Percentiles rank a stretch among this genome's conserved stretches.
phyloP scores from a whole-genome alignment of 2,113 vertebrate genomes.

The Anthoscopus minutus region DNA sequence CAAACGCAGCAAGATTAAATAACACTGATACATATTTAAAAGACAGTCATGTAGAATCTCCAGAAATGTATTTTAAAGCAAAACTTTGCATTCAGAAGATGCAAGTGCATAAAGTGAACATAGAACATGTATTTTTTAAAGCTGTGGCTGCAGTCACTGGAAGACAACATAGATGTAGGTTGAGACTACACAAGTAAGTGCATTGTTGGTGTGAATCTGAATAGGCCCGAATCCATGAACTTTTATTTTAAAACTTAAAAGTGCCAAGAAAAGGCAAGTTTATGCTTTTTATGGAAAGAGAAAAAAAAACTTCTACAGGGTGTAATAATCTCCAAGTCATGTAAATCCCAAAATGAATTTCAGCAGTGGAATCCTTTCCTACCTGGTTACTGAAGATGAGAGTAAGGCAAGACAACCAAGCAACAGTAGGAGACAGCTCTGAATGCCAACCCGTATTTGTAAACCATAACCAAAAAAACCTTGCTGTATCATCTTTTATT shows the following conservation, averaged over 20 bases:
- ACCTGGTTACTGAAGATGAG: background rate
- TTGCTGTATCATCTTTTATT: background rate
- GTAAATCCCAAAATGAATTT: background rate
- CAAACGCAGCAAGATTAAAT: background rate
- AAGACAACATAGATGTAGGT: background rate
- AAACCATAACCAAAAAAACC: accelerated
- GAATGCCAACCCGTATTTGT: background rate
- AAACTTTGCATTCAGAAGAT: background rate
- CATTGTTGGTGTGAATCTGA: background rate
- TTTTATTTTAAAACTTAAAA: background rate
- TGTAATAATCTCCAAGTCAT: background rate
- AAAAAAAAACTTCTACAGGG: background rate
- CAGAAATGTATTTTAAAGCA: background rate
- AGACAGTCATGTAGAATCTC: background rate
- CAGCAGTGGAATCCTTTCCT: background rate
- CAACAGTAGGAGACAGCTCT: background rate
- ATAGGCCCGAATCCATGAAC: background rate
- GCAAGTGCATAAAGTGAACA: background rate
- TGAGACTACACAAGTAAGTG: background rate
- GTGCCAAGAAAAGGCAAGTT: background rate
- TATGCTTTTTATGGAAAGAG: background rate
- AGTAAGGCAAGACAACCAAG: background rate
- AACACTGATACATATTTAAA: background rate
- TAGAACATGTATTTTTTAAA: background rate
- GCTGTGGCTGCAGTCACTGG: background rate